These are phyloP conservation scores for Diplogasteroides magnus DNA, from an alignment of 1,140 invertebrate genomes.

Conservation along the genomic window DNA sequence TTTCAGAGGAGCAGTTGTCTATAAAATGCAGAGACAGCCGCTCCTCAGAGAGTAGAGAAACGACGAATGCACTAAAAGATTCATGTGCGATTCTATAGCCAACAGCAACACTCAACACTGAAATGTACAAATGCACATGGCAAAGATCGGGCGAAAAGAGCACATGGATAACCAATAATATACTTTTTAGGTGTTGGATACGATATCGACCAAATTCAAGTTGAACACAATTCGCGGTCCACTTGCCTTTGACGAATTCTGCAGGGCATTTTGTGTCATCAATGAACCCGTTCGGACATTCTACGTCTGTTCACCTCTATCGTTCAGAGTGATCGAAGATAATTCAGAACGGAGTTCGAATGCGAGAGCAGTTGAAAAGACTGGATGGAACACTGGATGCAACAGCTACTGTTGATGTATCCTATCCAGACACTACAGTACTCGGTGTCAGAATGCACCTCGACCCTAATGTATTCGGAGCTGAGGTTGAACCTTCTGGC, in stretches of 20 bases:
- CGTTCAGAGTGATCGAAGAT: no score
- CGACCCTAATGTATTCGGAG: slow-evolving; percentile 54
- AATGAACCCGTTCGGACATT: slow-evolving; percentile 54
- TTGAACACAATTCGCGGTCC: slow-evolving; percentile 33
- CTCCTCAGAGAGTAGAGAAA: no score
- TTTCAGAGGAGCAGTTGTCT: no score
- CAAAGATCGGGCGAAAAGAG: no score
- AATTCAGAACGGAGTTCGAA: slow-evolving; percentile 30
- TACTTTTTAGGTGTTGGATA: slow-evolving; percentile 42
- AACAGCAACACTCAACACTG: no score
- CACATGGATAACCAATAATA: not conserved
- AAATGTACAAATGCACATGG: no score
- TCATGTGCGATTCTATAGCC: no score
- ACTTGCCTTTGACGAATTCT: slow-evolving; percentile 46
- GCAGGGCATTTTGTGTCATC: slow-evolving; percentile 47
- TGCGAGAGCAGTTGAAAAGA: no score
- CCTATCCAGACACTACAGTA: slow-evolving; percentile 54
- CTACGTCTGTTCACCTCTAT: slow-evolving; percentile 41
- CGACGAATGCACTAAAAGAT: no score
- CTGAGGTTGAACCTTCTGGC: no score
- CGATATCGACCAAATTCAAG: slow-evolving; percentile 39
- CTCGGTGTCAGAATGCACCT: slow-evolving; percentile 50
- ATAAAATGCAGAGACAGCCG: no score
- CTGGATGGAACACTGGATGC: slow-evolving; percentile 2
- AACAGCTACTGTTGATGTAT: slow-evolving; percentile 46